Percentiles rank a stretch among this genome's conserved stretches.
Evolutionary conservation across 1,140 invertebrate species (phyloP).

Genomic region (Drosophila sturtevanti): DNA sequence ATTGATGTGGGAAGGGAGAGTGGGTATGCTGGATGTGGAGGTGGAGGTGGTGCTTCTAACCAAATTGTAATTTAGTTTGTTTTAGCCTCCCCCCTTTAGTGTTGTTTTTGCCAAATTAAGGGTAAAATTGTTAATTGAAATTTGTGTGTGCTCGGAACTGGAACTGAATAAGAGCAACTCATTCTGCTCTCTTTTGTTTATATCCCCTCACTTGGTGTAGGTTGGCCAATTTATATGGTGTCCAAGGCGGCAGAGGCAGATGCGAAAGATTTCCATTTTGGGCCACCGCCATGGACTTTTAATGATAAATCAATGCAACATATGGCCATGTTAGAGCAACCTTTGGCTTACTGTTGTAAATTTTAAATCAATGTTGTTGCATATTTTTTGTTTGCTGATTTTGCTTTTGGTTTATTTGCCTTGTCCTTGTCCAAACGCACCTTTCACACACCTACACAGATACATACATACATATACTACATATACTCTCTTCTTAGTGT

Average conservation of each 20-base stretch:
- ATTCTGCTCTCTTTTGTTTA: not conserved
- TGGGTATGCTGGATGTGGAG: conserved; percentile 12
- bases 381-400: conserved; percentile 31
- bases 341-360: conserved; percentile 72
- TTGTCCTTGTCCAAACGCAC: conserved; percentile 9
- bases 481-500: conserved; percentile 42
- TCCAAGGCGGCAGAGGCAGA: conserved; percentile 32
- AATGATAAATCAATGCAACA: conserved; percentile 80
- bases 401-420: conserved; percentile 34
- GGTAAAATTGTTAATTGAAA: conserved; percentile 81
- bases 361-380: conserved; percentile 74
- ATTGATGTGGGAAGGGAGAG: conserved; percentile 60
- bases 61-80: conserved; percentile 79
- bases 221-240: conserved; percentile 47
- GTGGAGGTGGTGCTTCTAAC: conserved; percentile 26
- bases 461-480: not conserved
- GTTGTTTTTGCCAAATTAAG: conserved; percentile 71
- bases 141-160: conserved; percentile 55
- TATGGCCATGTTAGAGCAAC: conserved; percentile 65
- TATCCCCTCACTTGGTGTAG: not conserved
- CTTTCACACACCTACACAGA: conserved; percentile 7
- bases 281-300: conserved; percentile 39
- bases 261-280: conserved; percentile 64
- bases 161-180: conserved; percentile 2
- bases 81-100: conserved; percentile 23